Evolutionary conservation across 2,797 vertebrate species (phyloP), one percentile per base, ranked within the genome.

Genomic region (Trachurus trachurus): DNA sequence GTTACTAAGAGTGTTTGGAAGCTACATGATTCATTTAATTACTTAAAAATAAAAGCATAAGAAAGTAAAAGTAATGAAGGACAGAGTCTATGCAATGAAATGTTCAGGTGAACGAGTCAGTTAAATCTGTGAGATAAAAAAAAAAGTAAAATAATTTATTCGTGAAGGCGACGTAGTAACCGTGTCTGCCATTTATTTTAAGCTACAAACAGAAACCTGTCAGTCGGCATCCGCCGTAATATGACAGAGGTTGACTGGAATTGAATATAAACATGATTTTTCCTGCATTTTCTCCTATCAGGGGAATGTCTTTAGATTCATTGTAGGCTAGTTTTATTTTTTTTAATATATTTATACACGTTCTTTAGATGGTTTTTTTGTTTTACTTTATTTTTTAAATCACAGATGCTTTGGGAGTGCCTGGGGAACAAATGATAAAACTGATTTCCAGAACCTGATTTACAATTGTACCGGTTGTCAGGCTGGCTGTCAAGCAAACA

Each of bases 371-470:
- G 57, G n/a, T 31, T 76, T 50, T 17, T 72, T n/a, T 52, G 49
- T 21, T 52, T 50, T 50, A 11, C 21, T 50, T 50, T 21, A 0
- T 13, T 42, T 42, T 42, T 42, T 3, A 40, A 19, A 61, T 84
- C 34, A 42, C 8, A 49, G 64, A 58, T 50, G 56, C 44, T 50
- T 63, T 79, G 44, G 56, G 44, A 61, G 68, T 40, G 22, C 34
- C 21, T n/a, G 21, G 13, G 22, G 29, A 54, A 26, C 52, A 29
- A 29, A 26, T 29, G 52, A 34, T 72, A 8, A 65, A 39, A 29
- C 26, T 26, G 31, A 65, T 78, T 82, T 69, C 40, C 39, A 44
- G 11, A 80, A 58, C 29, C 56, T 78, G 69, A 73, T 63, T 80
- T 73, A 71, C 37, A 66, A 19, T 82, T 29, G 44, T 50, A 29